Percentiles rank a stretch among this genome's conserved stretches.
Evolutionary conservation across 2,113 vertebrate species (phyloP).

Genomic region (Pycnonotus jocosus): DNA sequence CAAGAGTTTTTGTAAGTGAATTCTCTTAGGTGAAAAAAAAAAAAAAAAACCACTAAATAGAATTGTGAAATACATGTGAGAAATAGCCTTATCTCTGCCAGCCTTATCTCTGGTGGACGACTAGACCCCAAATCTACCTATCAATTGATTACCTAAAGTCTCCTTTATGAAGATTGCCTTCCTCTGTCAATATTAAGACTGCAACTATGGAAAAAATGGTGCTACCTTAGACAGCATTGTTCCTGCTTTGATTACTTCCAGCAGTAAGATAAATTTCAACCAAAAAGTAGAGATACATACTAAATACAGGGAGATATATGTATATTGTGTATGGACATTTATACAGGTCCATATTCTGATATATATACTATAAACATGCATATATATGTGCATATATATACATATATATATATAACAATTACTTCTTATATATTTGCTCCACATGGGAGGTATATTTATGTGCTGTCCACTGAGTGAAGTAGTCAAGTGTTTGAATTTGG

Average conservation of each 20-base stretch:
- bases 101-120: not conserved
- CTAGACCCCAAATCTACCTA: not conserved
- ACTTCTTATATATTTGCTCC: not conserved
- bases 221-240: not conserved
- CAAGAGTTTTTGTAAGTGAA: not conserved
- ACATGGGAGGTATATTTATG: not conserved
- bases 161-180: not conserved
- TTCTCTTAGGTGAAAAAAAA: not conserved
- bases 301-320: not conserved
- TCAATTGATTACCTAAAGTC: not conserved
- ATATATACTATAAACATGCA: not conserved
- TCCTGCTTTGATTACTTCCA: not conserved
- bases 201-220: not conserved
- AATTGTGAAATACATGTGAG: not conserved
- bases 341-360: not conserved
- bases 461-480: not conserved
- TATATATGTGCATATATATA: fast-evolving
- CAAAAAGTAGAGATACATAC: not conserved
- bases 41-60: not conserved
- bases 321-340: not conserved
- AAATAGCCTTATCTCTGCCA: not conserved
- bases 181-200: not conserved
- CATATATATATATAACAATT: not conserved
- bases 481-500: not conserved
- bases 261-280: not conserved